phyloP scores from a whole-genome alignment of 2,113 vertebrate genomes.

The Xiphophorus hellerii region DNA sequence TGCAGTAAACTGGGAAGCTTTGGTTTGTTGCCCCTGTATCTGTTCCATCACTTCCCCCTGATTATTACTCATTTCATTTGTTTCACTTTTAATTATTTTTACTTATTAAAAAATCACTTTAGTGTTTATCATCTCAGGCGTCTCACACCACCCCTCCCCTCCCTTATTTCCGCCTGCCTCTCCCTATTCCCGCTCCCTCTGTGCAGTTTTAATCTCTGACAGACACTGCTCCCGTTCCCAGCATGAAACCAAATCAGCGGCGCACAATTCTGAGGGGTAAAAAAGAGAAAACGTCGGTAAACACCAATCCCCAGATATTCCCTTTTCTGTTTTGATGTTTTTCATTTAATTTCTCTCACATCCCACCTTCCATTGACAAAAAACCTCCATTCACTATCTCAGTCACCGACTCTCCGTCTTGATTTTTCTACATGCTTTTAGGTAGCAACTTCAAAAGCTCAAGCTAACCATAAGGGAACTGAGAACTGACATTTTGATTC shows the following conservation, averaged over 20 bases:
- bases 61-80: slow-evolving; percentile 19
- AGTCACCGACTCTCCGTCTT: slow-evolving; percentile 25
- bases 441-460: slow-evolving; percentile 47
- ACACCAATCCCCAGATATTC: slow-evolving; percentile 55
- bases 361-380: slow-evolving; percentile 61
- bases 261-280: slow-evolving; percentile 32
- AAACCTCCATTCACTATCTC: slow-evolving; percentile 36
- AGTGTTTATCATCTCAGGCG: slow-evolving; percentile 52
- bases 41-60: slow-evolving; percentile 5
- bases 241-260: slow-evolving; percentile 53
- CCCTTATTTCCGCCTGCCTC: background rate
- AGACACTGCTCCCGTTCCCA: slow-evolving; percentile 61
- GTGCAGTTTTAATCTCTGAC: slow-evolving; percentile 69
- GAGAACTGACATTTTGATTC: slow-evolving; percentile 47
- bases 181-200: slow-evolving; percentile 20
- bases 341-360: slow-evolving; percentile 58
- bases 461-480: slow-evolving; percentile 16
- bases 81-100: slow-evolving; percentile 15
- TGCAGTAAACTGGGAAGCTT: slow-evolving; percentile 38
- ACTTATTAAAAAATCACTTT: slow-evolving; percentile 28
- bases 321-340: slow-evolving; percentile 45
- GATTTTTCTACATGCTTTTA: slow-evolving; percentile 38
- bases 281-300: slow-evolving; percentile 43
- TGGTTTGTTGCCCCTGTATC: slow-evolving; percentile 43
- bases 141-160: slow-evolving; percentile 13